phyloP scores from a whole-genome alignment of 2,113 vertebrate species.

The Calonectris borealis region DNA sequence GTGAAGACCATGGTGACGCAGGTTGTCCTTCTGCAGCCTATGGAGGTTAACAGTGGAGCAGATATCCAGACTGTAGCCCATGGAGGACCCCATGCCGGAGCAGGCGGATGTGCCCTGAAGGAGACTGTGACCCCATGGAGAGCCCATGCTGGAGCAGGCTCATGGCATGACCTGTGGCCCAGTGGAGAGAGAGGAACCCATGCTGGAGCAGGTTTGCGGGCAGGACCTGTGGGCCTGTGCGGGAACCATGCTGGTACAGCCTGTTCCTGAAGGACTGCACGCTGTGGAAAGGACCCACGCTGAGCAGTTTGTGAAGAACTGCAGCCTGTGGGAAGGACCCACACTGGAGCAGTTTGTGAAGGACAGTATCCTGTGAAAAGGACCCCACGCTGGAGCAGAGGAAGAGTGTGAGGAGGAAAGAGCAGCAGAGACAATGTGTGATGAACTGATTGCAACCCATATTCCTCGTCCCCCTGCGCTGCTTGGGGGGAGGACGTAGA shows the following conservation, averaged over 20 bases:
- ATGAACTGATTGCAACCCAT: not conserved
- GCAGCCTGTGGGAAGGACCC: not conserved
- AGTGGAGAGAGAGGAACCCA: not conserved
- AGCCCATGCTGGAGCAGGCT: not conserved
- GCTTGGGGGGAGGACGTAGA: not conserved
- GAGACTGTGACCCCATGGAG: not conserved
- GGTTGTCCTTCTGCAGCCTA: not conserved
- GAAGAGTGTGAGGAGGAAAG: not conserved
- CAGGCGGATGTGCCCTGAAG: not conserved
- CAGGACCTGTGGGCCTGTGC: not conserved
- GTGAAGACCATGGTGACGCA: not conserved
- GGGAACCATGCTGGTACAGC: not conserved
- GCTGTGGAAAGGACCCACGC: not conserved
- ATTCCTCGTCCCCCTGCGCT: not conserved
- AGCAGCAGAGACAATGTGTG: rapidly evolving
- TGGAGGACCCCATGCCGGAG: rapidly evolving
- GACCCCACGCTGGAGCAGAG: not conserved
- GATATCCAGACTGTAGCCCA: not conserved
- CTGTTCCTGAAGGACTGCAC: not conserved
- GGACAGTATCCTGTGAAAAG: not conserved
- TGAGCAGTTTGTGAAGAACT: not conserved
- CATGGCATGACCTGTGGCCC: not conserved
- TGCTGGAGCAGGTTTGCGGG: not conserved
- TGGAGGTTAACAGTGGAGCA: rapidly evolving
- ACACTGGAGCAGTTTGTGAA: not conserved